Base-by-base conservation (phyloP, 2,888 invertebrate species). In the Temnothorax rugatulus region DNA sequence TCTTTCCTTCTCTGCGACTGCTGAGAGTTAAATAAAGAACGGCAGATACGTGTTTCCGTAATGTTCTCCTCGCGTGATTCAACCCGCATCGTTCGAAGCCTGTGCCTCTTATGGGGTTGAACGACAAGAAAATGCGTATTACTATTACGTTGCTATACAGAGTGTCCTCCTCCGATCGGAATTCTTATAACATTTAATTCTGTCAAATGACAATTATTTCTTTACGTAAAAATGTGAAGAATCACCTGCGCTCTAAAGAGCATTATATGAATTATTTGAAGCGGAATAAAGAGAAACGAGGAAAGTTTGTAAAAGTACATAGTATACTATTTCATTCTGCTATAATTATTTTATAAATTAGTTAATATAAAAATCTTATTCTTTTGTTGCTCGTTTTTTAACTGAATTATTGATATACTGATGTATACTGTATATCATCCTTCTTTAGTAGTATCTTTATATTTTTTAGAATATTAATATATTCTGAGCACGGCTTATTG, bases 41-140 rank as follows among this genome's bases (percentile, higher is more conserved):
- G 34, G 63, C 21, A 63, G 63, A 64, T 63, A 47, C 13, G 75
- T 50, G 64, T 75, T 75, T 75, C 75, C 34, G 47, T 50, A 75
- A 63, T 75, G 75, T 15, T 75, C 75, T 50, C 11, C 34, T 63
- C 59, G 74, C 74, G 59, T 75, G 75, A 63, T 61, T 61, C 63
- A 63, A 38, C 21, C 63, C 63, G 1, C 34, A 63, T 57, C 47
- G n/a, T n/a, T 74, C 41, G 41, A 73, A 41, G 57, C 41, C 18
- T 25, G 41, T 3, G 21, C 44, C 64, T 50, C 50, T 75, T 50
- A 63, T 21, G 34, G 3, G 21, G 21, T 50, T 21, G 75, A 75
- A 75, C 34, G 63, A 64, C 75, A 64, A 75, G 64, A 64, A 75
- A 75, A 75, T 18, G 18, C 47, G 38, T 63, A 44, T 59, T 13